Base-by-base conservation (phyloP, 1,140 invertebrate genomes). In the Cepaea nemoralis region DNA sequence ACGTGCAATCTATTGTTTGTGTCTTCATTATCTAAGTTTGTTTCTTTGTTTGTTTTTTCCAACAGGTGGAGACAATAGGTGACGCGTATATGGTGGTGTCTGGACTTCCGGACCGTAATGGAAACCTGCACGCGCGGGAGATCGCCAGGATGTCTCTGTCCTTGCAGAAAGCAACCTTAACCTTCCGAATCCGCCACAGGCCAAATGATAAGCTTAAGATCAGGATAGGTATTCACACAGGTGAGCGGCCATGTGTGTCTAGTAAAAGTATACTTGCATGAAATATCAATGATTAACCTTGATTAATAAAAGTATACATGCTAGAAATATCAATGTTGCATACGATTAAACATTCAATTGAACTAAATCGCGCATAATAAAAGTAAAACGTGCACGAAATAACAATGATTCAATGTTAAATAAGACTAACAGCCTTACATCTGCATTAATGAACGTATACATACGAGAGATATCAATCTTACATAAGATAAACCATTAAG, bases 211-310 rank as follows among this genome's bases (percentile, higher is more conserved):
- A 97, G 87, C 93, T 99, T 0, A 96, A 97, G 88, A 93, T 99
- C 6, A 93, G 98, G 80, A 99, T 99, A 86, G 98, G 98, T 55
- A 94, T 99, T 85, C 98, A 99, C 92, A 95, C 96, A 73, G 96
- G 96, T 96, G 84, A 79, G 66, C 24, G n/a, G n/a, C n/a, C 6
- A 59, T 27, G 19, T 35, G 6, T 35, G 19, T 40, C n/a, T 35
- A 5, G 6, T 77, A 16, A 16, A 27, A 63, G 19, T 33, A 55
- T 77, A 59, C 27, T 27, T 55, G 50, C n/a, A 55, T 55, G 50
- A 55, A 55, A 55, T 14, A 14, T 55, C 50, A 14, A 55, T 55
- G 50, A 55, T 55, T 16, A 55, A 16, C n/a, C n/a, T 55, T 55
- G 50, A n/a, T n/a, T 55, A 16, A 16, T 55, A 55, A n/a, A n/a